A percentile compares a stretch with the other conserved stretches of the same genome.
Evolutionary conservation across 2,113 vertebrate genomes (phyloP).

Genomic region (Seriola quinqueradiata): DNA sequence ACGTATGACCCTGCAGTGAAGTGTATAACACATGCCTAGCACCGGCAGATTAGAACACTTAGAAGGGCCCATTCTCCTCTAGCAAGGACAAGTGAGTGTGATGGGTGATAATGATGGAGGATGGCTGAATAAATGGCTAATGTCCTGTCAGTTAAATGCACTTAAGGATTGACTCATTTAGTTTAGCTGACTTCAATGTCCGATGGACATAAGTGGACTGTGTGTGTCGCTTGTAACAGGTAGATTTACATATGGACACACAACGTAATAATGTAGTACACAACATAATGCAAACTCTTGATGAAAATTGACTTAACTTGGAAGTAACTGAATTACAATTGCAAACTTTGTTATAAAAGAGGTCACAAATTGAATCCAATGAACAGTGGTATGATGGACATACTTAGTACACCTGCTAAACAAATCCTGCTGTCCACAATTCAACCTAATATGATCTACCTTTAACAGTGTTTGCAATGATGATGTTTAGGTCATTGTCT

Average conservation of each 20-base stretch:
- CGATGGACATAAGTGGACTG: neutral
- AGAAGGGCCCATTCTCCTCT: slow-evolving; percentile 48
- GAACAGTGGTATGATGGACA: too few relatives aligned
- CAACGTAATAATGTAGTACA: neutral
- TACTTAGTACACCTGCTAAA: too few relatives aligned
- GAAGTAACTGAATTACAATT: slow-evolving; percentile 11
- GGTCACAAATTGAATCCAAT: neutral
- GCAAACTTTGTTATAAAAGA: slow-evolving; percentile 6
- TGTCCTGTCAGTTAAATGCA: slow-evolving; percentile 44
- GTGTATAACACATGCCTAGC: slow-evolving; percentile 36
- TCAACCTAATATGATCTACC: too few relatives aligned
- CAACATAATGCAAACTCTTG: neutral
- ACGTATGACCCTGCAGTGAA: slow-evolving; percentile 54
- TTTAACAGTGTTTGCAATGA: too few relatives aligned
- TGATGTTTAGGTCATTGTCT: too few relatives aligned
- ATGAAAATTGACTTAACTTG: neutral
- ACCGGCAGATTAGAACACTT: slow-evolving; percentile 34
- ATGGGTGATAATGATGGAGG: slow-evolving; percentile 47
- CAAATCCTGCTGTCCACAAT: too few relatives aligned
- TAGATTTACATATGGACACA: neutral
- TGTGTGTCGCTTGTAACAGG: neutral
- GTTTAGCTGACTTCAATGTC: neutral
- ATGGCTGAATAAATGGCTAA: slow-evolving; percentile 38
- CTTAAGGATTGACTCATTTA: slow-evolving; percentile 35
- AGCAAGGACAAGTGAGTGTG: slow-evolving; percentile 55